Base-by-base conservation (phyloP, 2,113 vertebrate species). In the Siniperca knerii region DNA sequence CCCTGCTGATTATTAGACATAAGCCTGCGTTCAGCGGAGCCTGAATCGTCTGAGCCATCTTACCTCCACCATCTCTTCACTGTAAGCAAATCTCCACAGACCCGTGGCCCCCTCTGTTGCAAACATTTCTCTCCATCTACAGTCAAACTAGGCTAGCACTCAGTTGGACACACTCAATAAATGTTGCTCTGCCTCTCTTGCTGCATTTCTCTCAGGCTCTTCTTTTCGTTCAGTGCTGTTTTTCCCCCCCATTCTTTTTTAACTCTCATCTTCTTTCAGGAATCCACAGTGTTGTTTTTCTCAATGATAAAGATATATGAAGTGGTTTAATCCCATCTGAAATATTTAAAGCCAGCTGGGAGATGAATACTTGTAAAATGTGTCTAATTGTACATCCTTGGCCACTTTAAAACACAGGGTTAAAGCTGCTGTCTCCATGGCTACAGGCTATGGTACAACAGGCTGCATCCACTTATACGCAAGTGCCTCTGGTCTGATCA, bases 1-100 rank as follows among this genome's bases (percentile, higher is more conserved):
- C 90, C 93, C 90, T 84, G 90, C 93, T 93, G 93, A 95, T 94
- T 93, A 93, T 93, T 90, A 94, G 93, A 91, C 92, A 90, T 93
- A 90, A 94, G 91, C 90, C 87, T 67, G 85, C 82, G 58, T 92
- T 94, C 94, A 94, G 88, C 55, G n/a, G 79, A 91, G 94, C 91
- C 85, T 93, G 93, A 95, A 93, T 94, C 93, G 93, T 94, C 90
- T 82, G 91, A 95, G 94, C 87, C 91, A 88, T 93, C 92, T 90
- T 92, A 94, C 92, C 90, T 94, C 85, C 90, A 83, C 82, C 90
- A 81, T 94, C 89, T 92, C 90, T 55, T 88, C 82, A 83, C 88
- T 90, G 92, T 90, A 90, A 89, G 89, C 83, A 92, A 93, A 95
- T 92, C 93, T 93, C 91, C 86, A 88, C 85, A 91, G 90, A 91